phyloP scores from a whole-genome alignment of 2,797 vertebrate genomes.

The Trachurus trachurus region DNA sequence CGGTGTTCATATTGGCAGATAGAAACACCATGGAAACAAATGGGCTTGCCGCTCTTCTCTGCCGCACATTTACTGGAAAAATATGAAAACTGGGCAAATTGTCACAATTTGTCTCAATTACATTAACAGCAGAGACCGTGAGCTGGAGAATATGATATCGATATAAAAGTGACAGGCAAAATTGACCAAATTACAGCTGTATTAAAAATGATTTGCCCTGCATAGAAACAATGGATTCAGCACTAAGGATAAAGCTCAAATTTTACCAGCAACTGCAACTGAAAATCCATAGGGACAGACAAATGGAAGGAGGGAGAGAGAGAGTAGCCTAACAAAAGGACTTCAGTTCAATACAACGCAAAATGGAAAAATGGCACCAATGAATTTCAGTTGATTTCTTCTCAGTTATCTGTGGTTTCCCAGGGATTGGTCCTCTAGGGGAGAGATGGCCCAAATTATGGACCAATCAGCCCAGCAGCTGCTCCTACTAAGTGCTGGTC shows the following conservation, averaged over 20 bases:
- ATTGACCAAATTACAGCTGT: constrained; percentile 68
- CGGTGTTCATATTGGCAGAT: constrained; percentile 15
- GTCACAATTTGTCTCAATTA: constrained; percentile 73
- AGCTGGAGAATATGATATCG: constrained; percentile 61
- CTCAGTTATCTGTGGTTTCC: constrained; percentile 69
- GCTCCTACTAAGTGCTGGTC: constrained; percentile 44
- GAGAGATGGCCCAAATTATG: constrained; percentile 60
- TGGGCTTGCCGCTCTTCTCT: not conserved
- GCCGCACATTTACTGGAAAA: constrained; percentile 27
- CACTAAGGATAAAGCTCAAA: constrained; percentile 51
- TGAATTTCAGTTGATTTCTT: constrained; percentile 76
- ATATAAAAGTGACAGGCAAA: constrained; percentile 67
- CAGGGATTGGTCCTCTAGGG: constrained; percentile 51
- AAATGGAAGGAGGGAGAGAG: constrained; percentile 29
- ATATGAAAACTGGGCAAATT: constrained; percentile 58
- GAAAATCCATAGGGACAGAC: constrained; percentile 65
- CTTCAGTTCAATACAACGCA: constrained; percentile 53
- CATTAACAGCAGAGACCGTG: constrained; percentile 54
- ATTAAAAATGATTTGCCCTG: constrained; percentile 69
- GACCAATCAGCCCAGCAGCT: constrained; percentile 51
- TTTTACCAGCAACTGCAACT: constrained; percentile 60
- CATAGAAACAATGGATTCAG: constrained; percentile 67
- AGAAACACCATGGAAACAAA: constrained; percentile 40
- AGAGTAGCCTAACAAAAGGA: constrained; percentile 46
- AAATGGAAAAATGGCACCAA: constrained; percentile 60